These are phyloP conservation scores for Chrosomus eos DNA, from an alignment of 2,797 vertebrate genomes.

Conservation along the genomic window DNA sequence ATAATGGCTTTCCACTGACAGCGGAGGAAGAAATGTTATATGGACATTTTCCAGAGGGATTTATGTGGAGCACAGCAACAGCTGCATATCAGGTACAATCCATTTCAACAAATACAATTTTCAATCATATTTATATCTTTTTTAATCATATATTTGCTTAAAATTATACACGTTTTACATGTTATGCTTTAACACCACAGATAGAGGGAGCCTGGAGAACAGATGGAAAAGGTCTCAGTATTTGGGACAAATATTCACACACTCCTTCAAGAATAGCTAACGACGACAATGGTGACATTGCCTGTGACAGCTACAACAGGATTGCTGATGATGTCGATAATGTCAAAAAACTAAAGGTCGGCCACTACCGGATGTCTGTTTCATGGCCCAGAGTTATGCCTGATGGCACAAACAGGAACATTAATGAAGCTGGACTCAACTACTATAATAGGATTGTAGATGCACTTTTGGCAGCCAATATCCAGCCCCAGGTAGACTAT, in stretches of 20 bases:
- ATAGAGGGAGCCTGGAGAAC: conserved; percentile 94
- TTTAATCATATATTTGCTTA: neutral
- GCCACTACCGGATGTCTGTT: conserved; percentile 93
- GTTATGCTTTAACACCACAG: conserved; percentile 68
- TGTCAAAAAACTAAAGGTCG: conserved; percentile 83
- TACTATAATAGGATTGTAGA: conserved; percentile 89
- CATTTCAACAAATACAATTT: neutral
- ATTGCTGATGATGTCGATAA: conserved; percentile 85
- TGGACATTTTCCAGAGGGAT: too few relatives aligned
- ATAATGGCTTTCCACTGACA: conserved; percentile 84
- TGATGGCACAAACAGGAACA: conserved; percentile 83
- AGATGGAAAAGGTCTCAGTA: conserved; percentile 94
- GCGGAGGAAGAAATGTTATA: too few relatives aligned
- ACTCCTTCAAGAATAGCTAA: conserved; percentile 82
- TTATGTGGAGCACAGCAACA: conserved; percentile 89
- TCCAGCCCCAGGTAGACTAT: conserved; percentile 87
- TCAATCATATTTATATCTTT: neutral
- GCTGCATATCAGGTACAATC: conserved; percentile 88
- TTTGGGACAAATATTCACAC: conserved; percentile 93
- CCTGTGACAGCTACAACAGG: conserved; percentile 94
- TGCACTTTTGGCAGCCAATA: conserved; percentile 83
- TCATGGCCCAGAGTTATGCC: conserved; percentile 93
- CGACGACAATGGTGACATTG: conserved; percentile 85
- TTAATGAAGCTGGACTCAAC: conserved; percentile 87
- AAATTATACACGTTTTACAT: neutral